Evolutionary conservation across 1,140 invertebrate genomes (phyloP), one percentile per base, ranked within the genome.

Genomic region (Drepana arcuata): DNA sequence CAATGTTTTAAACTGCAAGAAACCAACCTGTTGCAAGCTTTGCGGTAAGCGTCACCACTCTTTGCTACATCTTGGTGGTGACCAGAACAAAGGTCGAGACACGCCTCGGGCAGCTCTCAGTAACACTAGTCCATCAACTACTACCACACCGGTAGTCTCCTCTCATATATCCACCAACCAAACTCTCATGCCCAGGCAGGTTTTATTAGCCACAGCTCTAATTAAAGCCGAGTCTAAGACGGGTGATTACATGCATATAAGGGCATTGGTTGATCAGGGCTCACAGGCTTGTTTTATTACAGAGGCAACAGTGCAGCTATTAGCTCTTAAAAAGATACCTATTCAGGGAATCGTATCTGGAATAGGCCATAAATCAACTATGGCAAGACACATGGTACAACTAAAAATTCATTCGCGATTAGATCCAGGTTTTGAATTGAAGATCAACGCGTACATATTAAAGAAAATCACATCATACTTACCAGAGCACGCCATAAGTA

Each of bases 121-220:
- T 21, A 21, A 9, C 18, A 21, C 9, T 26, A 10, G n/a, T 26
- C 2, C 24, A 6, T 10, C 24, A 3, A 26, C n/a, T 26, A 26
- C 6, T 10, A 3, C 24, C 2, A 2, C 4, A n/a, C 24, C 4
- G n/a, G 10, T 26, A 26, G 24, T 26, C 2, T 26, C 24, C 4
- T 26, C 6, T 26, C n/a, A n/a, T n/a, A n/a, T 26, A 3, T 26
- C 24, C 4, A 26, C 4, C 6, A 2, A 10, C 4, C 6, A 4
- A 26, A 10, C 10, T 7, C 6, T 10, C 4, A 26, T 6, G 24
- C 2, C n/a, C 10, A 10, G n/a, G 2, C 24, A 26, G n/a, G 24
- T 26, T 26, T 26, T 26, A 26, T 26, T 26, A 26, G 24, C 24
- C 2, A 26, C 24, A 26, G 24, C 24, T 3, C n/a, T 26, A 10